A percentile compares a stretch with the other conserved stretches of the same genome.
phyloP scores from a whole-genome alignment of 2,888 invertebrate genomes.

The Choreutis nemorana region DNA sequence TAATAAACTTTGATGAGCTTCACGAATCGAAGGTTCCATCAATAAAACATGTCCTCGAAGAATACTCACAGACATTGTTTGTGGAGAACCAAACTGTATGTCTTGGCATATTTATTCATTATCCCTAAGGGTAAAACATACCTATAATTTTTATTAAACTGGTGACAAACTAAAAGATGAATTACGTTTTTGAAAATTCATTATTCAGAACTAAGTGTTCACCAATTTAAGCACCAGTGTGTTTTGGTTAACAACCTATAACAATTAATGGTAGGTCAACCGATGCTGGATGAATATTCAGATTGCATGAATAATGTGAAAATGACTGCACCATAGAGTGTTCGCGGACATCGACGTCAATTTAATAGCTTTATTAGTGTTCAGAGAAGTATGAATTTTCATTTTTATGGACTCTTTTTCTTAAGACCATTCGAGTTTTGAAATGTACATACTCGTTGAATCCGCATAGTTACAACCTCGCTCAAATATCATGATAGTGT shows the following conservation, averaged over 20 bases:
- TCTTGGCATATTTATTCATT: not conserved
- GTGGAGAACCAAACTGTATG: constrained; percentile 14
- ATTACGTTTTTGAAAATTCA: not conserved
- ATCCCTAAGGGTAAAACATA: not conserved
- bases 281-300: constrained; percentile 55
- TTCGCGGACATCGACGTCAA: constrained; percentile 33
- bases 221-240: constrained; percentile 15
- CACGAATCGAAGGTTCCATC: constrained; percentile 50
- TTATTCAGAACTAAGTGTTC: constrained; percentile 9
- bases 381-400: too few relatives aligned
- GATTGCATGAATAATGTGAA: constrained; percentile 48
- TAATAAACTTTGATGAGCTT: constrained; percentile 51
- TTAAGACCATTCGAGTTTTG: too few relatives aligned
- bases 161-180: constrained; percentile 1
- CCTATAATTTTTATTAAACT: not conserved
- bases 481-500: too few relatives aligned
- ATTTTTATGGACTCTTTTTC: too few relatives aligned
- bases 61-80: constrained; percentile 24
- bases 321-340: constrained; percentile 42
- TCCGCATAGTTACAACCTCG: too few relatives aligned
- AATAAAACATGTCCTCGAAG: constrained; percentile 46
- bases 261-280: constrained; percentile 55
- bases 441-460: too few relatives aligned
- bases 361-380: constrained; percentile 11
- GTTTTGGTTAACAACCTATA: constrained; percentile 31